Conservation (phyloP, 2,888 invertebrate genomes). For the Caenorhabditis imperialis region DNA sequence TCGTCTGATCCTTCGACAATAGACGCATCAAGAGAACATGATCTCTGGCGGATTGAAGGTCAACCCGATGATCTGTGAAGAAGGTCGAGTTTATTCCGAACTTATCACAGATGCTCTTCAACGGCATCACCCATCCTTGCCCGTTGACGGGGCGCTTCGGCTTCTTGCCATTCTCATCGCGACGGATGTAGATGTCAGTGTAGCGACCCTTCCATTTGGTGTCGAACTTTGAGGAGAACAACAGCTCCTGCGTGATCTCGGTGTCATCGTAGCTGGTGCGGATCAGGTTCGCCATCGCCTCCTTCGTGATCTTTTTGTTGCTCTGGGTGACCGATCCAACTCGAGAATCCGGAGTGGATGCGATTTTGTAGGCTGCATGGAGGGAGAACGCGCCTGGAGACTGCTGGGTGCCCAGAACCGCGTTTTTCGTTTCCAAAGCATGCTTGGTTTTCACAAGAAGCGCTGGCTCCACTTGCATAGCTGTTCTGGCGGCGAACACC, state of each 20-base stretch:
- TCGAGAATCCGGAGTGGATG: constrained; percentile 35
- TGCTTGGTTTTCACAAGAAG: constrained; percentile 54
- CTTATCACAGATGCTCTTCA: constrained; percentile 63
- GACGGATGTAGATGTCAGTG: constrained; percentile 57
- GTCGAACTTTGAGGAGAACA: constrained; percentile 64
- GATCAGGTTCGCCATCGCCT: constrained; percentile 60
- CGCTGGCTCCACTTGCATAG: constrained; percentile 63
- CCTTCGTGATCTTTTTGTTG: constrained; percentile 54
- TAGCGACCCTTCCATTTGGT: constrained; percentile 66
- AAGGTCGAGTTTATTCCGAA: constrained; percentile 57
- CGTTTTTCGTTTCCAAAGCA: constrained; percentile 38
- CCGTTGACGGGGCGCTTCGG: constrained; percentile 61
- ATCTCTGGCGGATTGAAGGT: constrained; percentile 56
- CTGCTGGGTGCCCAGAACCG: constrained; percentile 25
- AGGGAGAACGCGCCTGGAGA: constrained; percentile 62
- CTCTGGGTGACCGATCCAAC: constrained; percentile 17
- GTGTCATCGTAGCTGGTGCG: constrained; percentile 54
- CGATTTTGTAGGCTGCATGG: constrained; percentile 50
- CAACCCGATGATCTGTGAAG: constrained; percentile 64
- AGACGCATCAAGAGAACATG: constrained; percentile 56
- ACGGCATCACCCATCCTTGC: constrained; percentile 67
- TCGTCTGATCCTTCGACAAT: constrained; percentile 45
- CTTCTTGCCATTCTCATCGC: constrained; percentile 51
- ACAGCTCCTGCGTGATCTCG: constrained; percentile 60
- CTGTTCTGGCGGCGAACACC: constrained; percentile 65